Base-by-base conservation (phyloP, 53 echinoderm and acorn worm species). In the Stichopus horrens region DNA sequence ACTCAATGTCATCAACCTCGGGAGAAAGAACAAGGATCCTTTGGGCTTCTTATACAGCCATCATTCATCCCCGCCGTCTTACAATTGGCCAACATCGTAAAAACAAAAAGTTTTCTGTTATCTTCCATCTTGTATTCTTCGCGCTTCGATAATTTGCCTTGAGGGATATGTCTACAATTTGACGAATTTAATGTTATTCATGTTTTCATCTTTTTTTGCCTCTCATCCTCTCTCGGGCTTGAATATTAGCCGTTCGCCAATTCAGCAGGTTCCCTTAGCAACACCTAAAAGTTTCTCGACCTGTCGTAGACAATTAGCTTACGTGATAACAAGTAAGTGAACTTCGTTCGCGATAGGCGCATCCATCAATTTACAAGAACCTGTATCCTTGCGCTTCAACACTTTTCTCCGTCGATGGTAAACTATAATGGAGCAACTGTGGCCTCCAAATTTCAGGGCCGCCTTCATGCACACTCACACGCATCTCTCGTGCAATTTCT, bases 271-370 rank as follows among this genome's bases (percentile, higher is more conserved):
- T 71, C 71, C 71, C 71, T 18, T 71, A 71, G 71, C 71, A 71
- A 71, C 71, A 71, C 71, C 71, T 18, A 71, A 37, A 71, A 71
- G 71, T 71, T 71, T 71, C 19, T 18, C 71, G 71, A 71, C 71
- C 71, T 71, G 71, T 71, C 71, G 14, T 18, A 71, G 71, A 71
- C 71, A 71, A 71, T 71, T 71, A 71, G 71, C 71, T 20, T 71
- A 71, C 18, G 71, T 71, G 19, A 20, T 71, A 37, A 18, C n/a
- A 18, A 71, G 71, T 13, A 71, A 7, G n/a, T n/a, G 14, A 71
- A 71, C 71, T 16, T 71, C 16, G 71, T 71, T n/a, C 71, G 71
- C 71, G 19, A n/a, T 20, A 71, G 71, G 18, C 71, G 71, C 71
- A 71, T 71, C 14, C 71, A 71, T 71, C 71, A 71, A 71, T 71